Percentiles rank a stretch among this genome's conserved stretches.
Conservation (phyloP, 92 coral and sea anemone species). For the Paragorgia papillata region DNA sequence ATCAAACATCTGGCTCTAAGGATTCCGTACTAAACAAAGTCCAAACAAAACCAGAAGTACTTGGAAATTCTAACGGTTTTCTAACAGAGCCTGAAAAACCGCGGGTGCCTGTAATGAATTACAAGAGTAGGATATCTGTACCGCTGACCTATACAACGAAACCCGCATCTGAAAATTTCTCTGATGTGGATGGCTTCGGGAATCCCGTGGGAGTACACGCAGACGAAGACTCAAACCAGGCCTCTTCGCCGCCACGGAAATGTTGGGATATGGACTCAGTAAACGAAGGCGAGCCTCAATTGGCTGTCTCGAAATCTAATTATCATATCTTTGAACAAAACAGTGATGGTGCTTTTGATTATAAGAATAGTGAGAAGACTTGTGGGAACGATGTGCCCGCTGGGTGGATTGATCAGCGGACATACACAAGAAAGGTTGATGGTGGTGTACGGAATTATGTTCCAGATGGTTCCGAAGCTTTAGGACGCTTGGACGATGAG, state of each 20-base stretch:
- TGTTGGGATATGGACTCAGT: slow-evolving; percentile 46
- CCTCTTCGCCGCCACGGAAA: slow-evolving; percentile 53
- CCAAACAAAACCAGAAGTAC: not conserved
- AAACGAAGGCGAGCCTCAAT: slow-evolving; percentile 11
- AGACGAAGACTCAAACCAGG: slow-evolving; percentile 10
- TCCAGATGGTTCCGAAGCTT: not conserved
- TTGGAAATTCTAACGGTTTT: not conserved
- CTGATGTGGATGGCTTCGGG: slow-evolving; percentile 33
- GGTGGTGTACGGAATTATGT: not conserved
- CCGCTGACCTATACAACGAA: slow-evolving; percentile 13
- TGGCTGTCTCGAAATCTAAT: slow-evolving; percentile 33
- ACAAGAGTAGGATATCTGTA: slow-evolving; percentile 28
- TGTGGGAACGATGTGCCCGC: not conserved
- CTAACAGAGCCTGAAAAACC: slow-evolving; percentile 6
- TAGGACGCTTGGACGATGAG: not conserved
- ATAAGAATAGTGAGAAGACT: not conserved
- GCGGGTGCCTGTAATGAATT: slow-evolving; percentile 19
- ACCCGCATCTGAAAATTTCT: not conserved
- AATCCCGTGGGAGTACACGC: slow-evolving; percentile 36
- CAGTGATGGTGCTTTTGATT: not conserved
- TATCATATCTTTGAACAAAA: not conserved
- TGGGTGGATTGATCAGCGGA: slow-evolving; percentile 23
- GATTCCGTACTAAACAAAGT: not conserved
- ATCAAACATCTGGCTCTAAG: slow-evolving; percentile 1
- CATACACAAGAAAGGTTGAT: not conserved